phyloP scores from a whole-genome alignment of 2,888 invertebrate genomes.

The Cheilosia impressa region DNA sequence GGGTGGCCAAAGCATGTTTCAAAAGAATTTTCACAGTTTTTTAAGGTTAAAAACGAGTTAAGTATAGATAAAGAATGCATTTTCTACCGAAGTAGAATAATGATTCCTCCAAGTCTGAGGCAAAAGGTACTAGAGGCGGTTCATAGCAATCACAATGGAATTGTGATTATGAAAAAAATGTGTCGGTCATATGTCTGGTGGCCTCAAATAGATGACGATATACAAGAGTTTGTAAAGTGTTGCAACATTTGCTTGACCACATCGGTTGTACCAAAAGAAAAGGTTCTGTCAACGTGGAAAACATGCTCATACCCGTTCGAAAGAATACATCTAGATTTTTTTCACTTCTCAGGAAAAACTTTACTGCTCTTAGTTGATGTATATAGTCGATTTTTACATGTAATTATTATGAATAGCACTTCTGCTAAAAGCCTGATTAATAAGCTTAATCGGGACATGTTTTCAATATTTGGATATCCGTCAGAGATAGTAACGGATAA shows the following conservation, averaged over 20 bases:
- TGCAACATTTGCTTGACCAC: conserved; percentile 63
- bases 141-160: conserved; percentile 77
- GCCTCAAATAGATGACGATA: conserved; percentile 77
- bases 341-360: conserved; percentile 23
- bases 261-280: conserved; percentile 31
- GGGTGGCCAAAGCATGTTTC: too few relatives aligned
- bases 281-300: conserved; percentile 30
- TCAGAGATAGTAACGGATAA: too few relatives aligned
- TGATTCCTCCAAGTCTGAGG: conserved; percentile 55
- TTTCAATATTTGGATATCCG: too few relatives aligned
- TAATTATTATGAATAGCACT: too few relatives aligned
- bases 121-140: conserved; percentile 60
- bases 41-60: not conserved
- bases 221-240: conserved; percentile 74
- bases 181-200: conserved; percentile 78
- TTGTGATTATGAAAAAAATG: conserved; percentile 78
- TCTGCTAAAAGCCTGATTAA: too few relatives aligned
- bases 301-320: conserved; percentile 28
- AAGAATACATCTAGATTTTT: conserved; percentile 35
- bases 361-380: not conserved
- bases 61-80: conserved; percentile 36
- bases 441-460: too few relatives aligned
- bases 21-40: too few relatives aligned
- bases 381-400: too few relatives aligned
- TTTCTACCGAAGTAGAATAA: conserved; percentile 49